phyloP scores from a whole-genome alignment of 2,113 vertebrate genomes.

The Thamnophis sirtalis region DNA sequence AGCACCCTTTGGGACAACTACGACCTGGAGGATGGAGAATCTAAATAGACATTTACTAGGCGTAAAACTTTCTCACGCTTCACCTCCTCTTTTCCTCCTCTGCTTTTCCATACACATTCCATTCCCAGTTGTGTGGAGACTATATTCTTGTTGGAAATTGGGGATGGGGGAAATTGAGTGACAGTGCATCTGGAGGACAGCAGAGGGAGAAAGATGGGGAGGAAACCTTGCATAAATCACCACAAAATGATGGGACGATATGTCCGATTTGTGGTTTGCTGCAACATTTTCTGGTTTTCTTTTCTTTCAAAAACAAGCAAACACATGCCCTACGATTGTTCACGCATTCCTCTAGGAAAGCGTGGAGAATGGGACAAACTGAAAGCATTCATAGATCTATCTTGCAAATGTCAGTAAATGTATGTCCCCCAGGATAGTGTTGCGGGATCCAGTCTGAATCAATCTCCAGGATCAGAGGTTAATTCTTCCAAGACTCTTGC shows the following conservation, averaged over 20 bases:
- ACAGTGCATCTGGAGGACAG: neutral
- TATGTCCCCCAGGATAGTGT: neutral
- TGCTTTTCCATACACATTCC: neutral
- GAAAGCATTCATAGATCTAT: neutral
- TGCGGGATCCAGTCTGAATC: neutral
- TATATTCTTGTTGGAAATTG: neutral
- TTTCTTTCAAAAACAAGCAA: neutral
- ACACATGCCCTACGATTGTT: neutral
- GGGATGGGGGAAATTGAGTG: neutral
- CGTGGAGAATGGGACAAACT: neutral
- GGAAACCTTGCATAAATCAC: neutral
- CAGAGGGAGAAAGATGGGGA: neutral
- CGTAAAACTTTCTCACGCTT: neutral
- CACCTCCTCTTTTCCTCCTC: neutral
- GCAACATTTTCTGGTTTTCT: neutral
- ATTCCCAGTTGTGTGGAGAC: neutral
- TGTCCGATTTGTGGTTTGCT: neutral
- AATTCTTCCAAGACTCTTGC: neutral
- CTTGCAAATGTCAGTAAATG: neutral
- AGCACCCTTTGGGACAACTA: too few species aligned
- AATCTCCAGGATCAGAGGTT: neutral
- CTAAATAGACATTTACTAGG: neutral
- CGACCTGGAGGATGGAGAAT: too few species aligned
- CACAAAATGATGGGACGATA: neutral
- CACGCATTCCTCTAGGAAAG: neutral